A percentile compares a stretch with the other conserved stretches of the same genome.
phyloP scores from a whole-genome alignment of 1,140 invertebrate species.

The Danaus plexippus region DNA sequence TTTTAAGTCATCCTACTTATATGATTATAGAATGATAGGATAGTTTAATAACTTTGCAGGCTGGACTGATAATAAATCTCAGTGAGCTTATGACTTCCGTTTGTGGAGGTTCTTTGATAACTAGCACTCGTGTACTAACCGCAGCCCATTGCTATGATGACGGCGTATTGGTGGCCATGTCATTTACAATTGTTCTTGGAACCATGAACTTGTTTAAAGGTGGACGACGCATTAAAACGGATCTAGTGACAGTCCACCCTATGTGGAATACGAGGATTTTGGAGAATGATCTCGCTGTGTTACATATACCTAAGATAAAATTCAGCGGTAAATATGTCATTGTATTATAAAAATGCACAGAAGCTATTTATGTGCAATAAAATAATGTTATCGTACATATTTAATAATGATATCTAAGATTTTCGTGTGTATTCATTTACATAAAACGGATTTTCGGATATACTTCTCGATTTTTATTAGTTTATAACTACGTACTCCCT shows the following conservation, averaged over 20 bases:
- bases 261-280: slow-evolving; percentile 25
- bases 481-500: no score
- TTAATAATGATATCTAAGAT: no score
- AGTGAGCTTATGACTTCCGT: slow-evolving; percentile 27
- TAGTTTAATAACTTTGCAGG: slow-evolving; percentile 22
- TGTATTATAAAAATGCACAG: not conserved
- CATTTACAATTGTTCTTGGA: slow-evolving; percentile 34
- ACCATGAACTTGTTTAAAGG: slow-evolving; percentile 37
- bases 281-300: slow-evolving; percentile 37
- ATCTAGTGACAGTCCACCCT: slow-evolving; percentile 29
- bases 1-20: no score
- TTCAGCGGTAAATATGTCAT: slow-evolving; percentile 28
- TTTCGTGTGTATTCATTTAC: no score
- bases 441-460: no score
- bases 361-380: no score
- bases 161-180: slow-evolving; percentile 22
- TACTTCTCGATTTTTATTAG: no score
- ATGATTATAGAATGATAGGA: no score
- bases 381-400: no score
- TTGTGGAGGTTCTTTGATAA: slow-evolving; percentile 38
- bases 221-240: slow-evolving; percentile 27
- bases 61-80: slow-evolving; percentile 32
- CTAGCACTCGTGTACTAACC: slow-evolving; percentile 30
- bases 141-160: slow-evolving; percentile 43
- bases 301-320: slow-evolving; percentile 24